Evolutionary conservation across 2,113 vertebrate species (phyloP).

Genomic region (Oriolus oriolus): DNA sequence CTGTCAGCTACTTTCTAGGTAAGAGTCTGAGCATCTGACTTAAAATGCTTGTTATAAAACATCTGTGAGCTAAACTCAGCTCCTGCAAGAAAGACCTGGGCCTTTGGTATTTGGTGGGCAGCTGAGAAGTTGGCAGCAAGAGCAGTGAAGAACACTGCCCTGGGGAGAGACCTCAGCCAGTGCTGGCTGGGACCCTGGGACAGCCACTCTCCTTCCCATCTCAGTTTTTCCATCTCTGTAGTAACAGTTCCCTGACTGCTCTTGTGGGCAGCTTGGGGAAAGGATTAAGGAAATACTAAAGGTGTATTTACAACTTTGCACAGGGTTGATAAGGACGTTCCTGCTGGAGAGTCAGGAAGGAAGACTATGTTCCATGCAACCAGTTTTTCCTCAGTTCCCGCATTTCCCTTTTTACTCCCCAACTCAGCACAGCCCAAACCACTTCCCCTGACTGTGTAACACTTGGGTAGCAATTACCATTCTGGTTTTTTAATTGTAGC

Average conservation of each 20-base stretch:
- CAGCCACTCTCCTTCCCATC: not conserved
- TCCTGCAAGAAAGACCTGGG: not conserved
- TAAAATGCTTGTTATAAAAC: not conserved
- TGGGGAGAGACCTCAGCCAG: not conserved
- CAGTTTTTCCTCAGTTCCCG: not conserved
- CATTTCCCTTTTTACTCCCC: not conserved
- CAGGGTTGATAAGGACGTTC: not conserved
- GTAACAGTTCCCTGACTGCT: not conserved
- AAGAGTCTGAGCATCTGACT: not conserved
- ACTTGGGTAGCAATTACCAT: not conserved
- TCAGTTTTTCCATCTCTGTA: not conserved
- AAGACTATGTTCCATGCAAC: not conserved
- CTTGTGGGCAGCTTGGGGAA: not conserved
- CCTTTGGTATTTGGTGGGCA: not conserved
- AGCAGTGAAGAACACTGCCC: not conserved
- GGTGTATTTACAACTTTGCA: not conserved
- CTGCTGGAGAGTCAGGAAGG: not conserved
- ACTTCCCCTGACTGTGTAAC: not conserved
- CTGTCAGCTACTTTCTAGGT: not conserved
- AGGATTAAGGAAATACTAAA: not conserved
- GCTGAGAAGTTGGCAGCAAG: not conserved
- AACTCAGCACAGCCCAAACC: not conserved
- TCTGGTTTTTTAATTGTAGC: not conserved
- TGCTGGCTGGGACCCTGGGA: fast-evolving
- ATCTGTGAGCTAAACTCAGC: not conserved